Conservation (phyloP, 2,797 vertebrate genomes). For the Melanogrammus aeglefinus region DNA sequence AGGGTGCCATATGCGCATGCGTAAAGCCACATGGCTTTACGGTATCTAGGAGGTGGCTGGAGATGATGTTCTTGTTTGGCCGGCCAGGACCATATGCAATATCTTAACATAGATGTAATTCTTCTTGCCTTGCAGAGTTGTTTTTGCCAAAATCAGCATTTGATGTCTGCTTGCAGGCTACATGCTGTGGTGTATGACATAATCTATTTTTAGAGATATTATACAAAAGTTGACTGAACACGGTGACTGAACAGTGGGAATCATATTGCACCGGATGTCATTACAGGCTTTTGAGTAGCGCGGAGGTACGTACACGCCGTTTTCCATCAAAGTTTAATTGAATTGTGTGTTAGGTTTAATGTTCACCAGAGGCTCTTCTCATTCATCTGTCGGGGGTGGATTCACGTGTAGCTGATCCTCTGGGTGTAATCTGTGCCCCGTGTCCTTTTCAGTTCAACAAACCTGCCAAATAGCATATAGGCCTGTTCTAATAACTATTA, state of each 20-base stretch:
- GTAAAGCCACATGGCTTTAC: constrained; percentile 48
- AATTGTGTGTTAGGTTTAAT: neutral
- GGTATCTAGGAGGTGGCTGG: constrained; percentile 47
- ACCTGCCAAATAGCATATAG: no score
- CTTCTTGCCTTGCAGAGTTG: constrained; percentile 57
- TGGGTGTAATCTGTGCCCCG: neutral
- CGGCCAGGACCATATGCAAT: constrained; percentile 50
- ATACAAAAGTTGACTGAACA: neutral
- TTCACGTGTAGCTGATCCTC: no score
- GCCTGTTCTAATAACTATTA: no score
- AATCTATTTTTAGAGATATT: neutral
- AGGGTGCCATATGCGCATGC: constrained; percentile 60
- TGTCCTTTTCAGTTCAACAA: no score
- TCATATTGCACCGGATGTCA: constrained; percentile 72
- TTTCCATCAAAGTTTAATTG: constrained; percentile 3
- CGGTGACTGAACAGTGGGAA: constrained; percentile 41
- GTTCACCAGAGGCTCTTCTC: neutral
- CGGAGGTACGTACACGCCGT: constrained; percentile 60
- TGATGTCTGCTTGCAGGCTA: constrained; percentile 46
- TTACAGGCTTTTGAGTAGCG: constrained; percentile 63
- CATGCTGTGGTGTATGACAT: constrained; percentile 29
- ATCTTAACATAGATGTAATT: constrained; percentile 42
- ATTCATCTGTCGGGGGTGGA: no score
- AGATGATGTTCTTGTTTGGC: constrained; percentile 60
- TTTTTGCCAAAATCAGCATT: constrained; percentile 63